Evolutionary conservation across 2,888 invertebrate species (phyloP).

Genomic region (Pyralis farinalis): DNA sequence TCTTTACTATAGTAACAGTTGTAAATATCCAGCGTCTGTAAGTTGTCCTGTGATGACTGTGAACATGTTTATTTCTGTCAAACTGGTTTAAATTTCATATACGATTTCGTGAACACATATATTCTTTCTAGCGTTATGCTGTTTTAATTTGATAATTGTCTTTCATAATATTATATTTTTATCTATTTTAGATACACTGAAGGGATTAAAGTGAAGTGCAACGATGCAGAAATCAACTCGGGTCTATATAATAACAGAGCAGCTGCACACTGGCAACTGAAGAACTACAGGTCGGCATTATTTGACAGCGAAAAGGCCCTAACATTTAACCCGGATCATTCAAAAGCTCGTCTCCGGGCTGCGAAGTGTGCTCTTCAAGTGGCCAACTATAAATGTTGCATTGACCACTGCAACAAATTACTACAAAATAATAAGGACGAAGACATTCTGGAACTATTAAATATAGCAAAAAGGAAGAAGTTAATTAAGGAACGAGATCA

Average conservation of each 20-base stretch:
- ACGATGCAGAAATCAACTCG: constrained; percentile 86
- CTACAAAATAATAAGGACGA: constrained; percentile 80
- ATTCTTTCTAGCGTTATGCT: no score
- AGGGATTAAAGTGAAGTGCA: constrained; percentile 90
- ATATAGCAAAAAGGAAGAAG: constrained; percentile 69
- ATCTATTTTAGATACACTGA: constrained; percentile 87
- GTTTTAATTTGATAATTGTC: no score
- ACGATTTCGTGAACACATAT: no score
- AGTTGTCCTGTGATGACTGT: no score
- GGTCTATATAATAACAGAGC: constrained; percentile 95
- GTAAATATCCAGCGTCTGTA: no score
- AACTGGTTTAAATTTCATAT: no score
- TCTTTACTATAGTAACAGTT: no score
- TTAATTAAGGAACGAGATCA: constrained; percentile 74
- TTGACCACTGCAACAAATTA: constrained; percentile 86
- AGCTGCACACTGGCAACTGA: constrained; percentile 91
- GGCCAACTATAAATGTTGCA: constrained; percentile 85
- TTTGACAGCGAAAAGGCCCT: constrained; percentile 91
- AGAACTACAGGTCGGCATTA: constrained; percentile 90
- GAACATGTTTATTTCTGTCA: no score
- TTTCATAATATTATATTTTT: constrained; percentile 6
- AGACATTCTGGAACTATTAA: constrained; percentile 53
- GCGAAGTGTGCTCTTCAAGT: constrained; percentile 87
- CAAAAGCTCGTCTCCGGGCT: constrained; percentile 88
- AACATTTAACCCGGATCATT: constrained; percentile 86